Percentiles rank a stretch among this genome's conserved stretches.
Evolutionary conservation across 2,113 vertebrate genomes (phyloP).

Genomic region (Bujurquina vittata): DNA sequence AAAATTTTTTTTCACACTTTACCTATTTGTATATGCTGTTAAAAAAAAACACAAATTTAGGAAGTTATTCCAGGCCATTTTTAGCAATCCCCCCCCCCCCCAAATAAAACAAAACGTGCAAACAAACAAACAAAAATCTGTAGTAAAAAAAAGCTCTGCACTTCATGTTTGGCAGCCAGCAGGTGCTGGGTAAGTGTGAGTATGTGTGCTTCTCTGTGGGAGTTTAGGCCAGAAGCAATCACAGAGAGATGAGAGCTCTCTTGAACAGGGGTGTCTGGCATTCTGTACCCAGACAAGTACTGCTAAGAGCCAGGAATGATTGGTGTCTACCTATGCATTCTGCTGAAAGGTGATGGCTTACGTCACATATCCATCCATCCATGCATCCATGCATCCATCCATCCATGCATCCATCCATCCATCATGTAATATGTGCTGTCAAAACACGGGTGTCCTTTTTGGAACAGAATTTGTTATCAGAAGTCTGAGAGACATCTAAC

Average conservation of each 20-base stretch:
- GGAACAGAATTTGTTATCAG: background rate
- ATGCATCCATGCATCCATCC: background rate
- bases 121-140: background rate
- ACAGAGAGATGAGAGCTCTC: conserved; percentile 33
- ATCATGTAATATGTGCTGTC: background rate
- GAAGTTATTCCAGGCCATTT: conserved; percentile 2
- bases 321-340: conserved; percentile 7
- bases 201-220: conserved; percentile 20
- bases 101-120: background rate
- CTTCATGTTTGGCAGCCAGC: conserved; percentile 40
- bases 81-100: background rate
- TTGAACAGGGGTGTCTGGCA: conserved; percentile 32
- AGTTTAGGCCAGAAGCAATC: conserved; percentile 33
- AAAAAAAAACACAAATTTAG: conserved; percentile 3
- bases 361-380: conserved; percentile 26
- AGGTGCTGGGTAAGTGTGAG: conserved; percentile 11
- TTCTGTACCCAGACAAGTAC: conserved; percentile 21
- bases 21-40: background rate
- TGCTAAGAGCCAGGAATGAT: conserved; percentile 14
- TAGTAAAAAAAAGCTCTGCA: background rate
- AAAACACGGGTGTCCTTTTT: background rate
- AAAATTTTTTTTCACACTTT: background rate
- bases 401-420: background rate
- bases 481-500: background rate
- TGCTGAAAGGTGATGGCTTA: conserved; percentile 17